Evolutionary conservation across 1,140 invertebrate species (phyloP).

Genomic region (Hormaphis cornu): DNA sequence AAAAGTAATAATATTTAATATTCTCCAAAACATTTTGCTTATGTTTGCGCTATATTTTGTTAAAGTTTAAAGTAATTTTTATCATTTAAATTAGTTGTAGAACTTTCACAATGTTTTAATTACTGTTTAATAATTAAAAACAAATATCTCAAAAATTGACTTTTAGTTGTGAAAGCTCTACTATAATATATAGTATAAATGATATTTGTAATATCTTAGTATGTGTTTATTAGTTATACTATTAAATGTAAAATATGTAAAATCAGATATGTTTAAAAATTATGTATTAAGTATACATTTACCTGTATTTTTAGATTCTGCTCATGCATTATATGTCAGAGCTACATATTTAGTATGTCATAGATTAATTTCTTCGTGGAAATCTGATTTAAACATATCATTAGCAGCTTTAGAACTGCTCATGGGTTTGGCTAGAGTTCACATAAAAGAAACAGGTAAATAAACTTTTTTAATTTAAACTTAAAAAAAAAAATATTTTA

Average conservation of each 20-base stretch:
- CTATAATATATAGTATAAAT: too few relatives aligned
- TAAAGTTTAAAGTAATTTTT: too few relatives aligned
- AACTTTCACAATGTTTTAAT: neutral
- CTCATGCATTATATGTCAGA: conserved; percentile 76
- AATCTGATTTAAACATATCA: conserved; percentile 87
- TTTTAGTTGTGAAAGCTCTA: too few relatives aligned
- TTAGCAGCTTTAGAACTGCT: conserved; percentile 86
- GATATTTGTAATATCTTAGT: too few relatives aligned
- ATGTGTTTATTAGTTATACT: too few relatives aligned
- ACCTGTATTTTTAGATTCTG: conserved; percentile 54
- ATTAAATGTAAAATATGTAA: too few relatives aligned
- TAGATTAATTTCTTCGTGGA: conserved; percentile 89
- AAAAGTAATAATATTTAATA: conserved; percentile 23
- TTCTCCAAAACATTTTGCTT: neutral
- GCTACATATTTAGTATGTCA: conserved; percentile 90
- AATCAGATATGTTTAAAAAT: too few relatives aligned
- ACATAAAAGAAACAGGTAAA: conserved; percentile 72
- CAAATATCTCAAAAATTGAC: too few relatives aligned
- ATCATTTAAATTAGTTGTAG: too few relatives aligned
- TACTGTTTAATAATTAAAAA: too few relatives aligned
- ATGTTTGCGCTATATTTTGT: conserved; percentile 5
- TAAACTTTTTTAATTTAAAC: conserved; percentile 33
- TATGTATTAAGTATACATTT: too few relatives aligned
- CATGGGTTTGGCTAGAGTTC: conserved; percentile 74
- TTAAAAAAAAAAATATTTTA: neutral